phyloP scores from a whole-genome alignment of 2,888 invertebrate species.

The Sepioteuthis lessoniana region DNA sequence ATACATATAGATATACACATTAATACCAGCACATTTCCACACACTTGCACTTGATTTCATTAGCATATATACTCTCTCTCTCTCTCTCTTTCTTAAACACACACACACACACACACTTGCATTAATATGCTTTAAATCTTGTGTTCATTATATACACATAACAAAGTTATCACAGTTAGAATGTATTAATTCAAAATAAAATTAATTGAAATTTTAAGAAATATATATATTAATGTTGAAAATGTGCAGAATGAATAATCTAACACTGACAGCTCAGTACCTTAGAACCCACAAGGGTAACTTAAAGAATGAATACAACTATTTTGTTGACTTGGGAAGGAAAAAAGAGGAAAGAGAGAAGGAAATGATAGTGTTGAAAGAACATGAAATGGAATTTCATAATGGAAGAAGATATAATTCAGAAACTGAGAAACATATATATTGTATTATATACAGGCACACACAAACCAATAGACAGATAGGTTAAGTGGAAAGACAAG shows the following conservation, averaged over 20 bases:
- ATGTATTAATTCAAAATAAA: not conserved
- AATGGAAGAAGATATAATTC: not conserved
- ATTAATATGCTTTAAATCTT: not conserved
- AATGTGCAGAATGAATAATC: conserved; percentile 37
- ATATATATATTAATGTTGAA: not conserved
- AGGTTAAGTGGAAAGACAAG: conserved; percentile 35
- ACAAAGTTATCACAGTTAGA: not conserved
- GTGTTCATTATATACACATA: not conserved
- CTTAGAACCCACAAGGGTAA: conserved; percentile 35
- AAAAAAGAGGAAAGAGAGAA: not conserved
- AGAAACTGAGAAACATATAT: not conserved
- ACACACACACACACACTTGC: not conserved
- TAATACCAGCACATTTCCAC: not conserved
- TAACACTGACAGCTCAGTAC: conserved; percentile 47
- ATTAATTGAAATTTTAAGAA: not conserved
- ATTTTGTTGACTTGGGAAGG: not conserved
- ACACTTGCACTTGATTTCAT: not conserved
- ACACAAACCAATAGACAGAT: not conserved
- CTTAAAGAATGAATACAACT: conserved; percentile 36
- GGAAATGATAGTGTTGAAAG: not conserved
- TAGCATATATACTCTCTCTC: not conserved
- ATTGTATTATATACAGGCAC: not conserved
- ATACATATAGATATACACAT: conserved; percentile 37
- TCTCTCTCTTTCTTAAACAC: not conserved
- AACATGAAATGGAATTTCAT: not conserved